Conservation (phyloP, 1,140 invertebrate species). For the Aphaenogaster floridana region DNA sequence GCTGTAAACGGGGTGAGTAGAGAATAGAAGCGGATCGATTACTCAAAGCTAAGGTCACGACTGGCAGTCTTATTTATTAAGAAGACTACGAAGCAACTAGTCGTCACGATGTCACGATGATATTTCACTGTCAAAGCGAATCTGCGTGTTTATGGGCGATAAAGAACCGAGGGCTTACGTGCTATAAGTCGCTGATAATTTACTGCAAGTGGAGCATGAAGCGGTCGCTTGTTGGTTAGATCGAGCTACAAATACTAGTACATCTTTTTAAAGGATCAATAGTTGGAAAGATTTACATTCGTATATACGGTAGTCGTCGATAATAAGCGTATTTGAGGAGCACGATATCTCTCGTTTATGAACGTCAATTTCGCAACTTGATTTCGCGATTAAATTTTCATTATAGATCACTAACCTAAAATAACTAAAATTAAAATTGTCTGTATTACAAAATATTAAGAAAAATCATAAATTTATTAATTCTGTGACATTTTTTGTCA, state of each 20-base stretch:
- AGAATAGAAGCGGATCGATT: conserved; percentile 34
- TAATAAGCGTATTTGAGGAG: background rate
- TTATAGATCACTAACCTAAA: background rate
- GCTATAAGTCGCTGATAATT: conserved; percentile 50
- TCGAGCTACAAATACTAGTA: conserved; percentile 32
- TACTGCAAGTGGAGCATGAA: conserved; percentile 37
- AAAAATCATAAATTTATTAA: conserved; percentile 11
- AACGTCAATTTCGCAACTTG: background rate
- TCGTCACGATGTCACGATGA: conserved; percentile 50
- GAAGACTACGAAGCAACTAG: conserved; percentile 54
- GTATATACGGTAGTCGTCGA: background rate
- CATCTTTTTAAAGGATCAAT: conserved; percentile 32
- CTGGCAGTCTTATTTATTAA: conserved; percentile 42
- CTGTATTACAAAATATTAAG: background rate
- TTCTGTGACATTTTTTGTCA: background rate
- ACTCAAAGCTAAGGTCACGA: conserved; percentile 11
- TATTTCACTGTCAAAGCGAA: conserved; percentile 59
- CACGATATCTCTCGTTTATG: background rate
- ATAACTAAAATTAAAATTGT: background rate
- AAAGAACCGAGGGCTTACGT: conserved; percentile 36
- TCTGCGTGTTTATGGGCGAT: conserved; percentile 47
- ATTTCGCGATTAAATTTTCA: conserved; percentile 2
- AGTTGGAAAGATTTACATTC: conserved; percentile 15
- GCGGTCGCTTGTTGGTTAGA: conserved; percentile 37
- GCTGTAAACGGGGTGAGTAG: background rate